Evolutionary conservation across 1,140 invertebrate genomes (phyloP).

Genomic region (Drosophila murphyi): DNA sequence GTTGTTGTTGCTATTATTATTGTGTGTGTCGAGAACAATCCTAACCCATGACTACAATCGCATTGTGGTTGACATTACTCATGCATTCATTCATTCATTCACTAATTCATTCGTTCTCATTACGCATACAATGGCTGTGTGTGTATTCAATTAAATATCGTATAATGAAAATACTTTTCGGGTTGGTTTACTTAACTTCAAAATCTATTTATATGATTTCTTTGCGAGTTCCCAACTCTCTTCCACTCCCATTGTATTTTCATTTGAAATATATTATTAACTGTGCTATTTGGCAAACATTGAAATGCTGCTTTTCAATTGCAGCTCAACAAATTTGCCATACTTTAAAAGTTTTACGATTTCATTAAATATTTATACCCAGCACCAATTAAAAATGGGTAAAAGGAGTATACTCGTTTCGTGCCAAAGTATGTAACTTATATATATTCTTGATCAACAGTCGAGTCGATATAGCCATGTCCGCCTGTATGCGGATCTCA

Average conservation of each 20-base stretch:
- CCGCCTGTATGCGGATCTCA: no score
- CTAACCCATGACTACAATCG: conserved; percentile 3
- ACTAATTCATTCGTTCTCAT: conserved; percentile 11
- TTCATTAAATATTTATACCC: no score
- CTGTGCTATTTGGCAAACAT: neutral
- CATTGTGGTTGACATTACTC: conserved; percentile 5
- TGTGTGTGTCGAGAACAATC: conserved; percentile 1
- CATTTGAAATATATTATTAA: neutral
- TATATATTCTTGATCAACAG: no score
- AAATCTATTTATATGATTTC: neutral
- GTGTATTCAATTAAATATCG: neutral
- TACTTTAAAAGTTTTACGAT: no score
- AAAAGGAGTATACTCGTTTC: no score
- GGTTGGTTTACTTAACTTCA: neutral
- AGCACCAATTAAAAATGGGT: no score
- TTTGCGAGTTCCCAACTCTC: neutral
- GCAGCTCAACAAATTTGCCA: no score
- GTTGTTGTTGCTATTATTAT: neutral
- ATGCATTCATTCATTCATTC: conserved; percentile 7
- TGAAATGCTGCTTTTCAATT: no score
- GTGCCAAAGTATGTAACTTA: no score
- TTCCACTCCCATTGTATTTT: neutral
- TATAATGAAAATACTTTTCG: neutral
- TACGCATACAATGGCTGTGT: conserved; percentile 19
- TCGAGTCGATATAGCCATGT: no score